Evolutionary conservation across 2,113 vertebrate species (phyloP), one percentile per base, ranked within the genome.

Genomic region (Etia nguti): DNA sequence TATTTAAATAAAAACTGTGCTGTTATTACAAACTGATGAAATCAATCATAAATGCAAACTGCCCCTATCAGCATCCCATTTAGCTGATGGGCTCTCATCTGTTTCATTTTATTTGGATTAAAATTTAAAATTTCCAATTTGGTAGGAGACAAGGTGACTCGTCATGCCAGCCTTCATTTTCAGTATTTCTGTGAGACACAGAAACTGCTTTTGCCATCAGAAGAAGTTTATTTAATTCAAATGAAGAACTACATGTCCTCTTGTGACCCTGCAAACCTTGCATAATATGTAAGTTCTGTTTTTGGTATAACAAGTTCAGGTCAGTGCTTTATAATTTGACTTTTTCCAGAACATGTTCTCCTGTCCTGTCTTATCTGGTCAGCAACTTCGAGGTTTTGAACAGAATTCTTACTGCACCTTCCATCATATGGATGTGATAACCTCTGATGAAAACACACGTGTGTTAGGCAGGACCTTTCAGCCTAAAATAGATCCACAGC

Each of bases 11-110:
- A 24, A 70, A 41, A 43, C 2, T 0, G 4, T 70, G 65, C 41
- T 36, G 41, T 0, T 16, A 15, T 24, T 68, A 41, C 62, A 41
- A 0, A 41, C 62, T 68, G 34, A 0, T 68, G 0, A 68, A 68
- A 22, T 68, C 34, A 68, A 0, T 38, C 38, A 68, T 16, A 57
- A 7, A 41, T 80, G 0, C 54, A 59, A 59, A 15, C 22, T 16
- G 15, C 22, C 55, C 54, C 4, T 6, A 5, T 41, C 41, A 68
- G 11, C 20, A 22, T 43, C 34, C 10, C 4, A 24, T 13, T 80
- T 24, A 22, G 20, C 62, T 68, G 62, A 41, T 38, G 20, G 36
- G n/a, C n/a, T 68, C 65, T 43, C 2, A 1, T 24, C n/a, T 70
- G 6, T 24, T 16, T 0, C 4, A 70, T 15, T 22, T 24, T 70